Base-by-base conservation (phyloP, 2,113 vertebrate genomes). In the Trichomycterus rosablanca region DNA sequence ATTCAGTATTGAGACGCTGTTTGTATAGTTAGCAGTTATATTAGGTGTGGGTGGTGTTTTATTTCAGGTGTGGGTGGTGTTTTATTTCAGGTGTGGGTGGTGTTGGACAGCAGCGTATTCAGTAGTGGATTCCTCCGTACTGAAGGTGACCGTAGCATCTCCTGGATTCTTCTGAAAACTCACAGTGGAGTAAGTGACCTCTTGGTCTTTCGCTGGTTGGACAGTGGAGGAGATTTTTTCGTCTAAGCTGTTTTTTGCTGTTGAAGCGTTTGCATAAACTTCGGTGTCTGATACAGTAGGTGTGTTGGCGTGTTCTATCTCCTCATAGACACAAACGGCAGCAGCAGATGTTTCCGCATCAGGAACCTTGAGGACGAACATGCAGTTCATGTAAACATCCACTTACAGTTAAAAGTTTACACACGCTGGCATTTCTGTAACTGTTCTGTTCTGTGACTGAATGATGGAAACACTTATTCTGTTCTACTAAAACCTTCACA, bases 91-190 rank as follows among this genome's bases (percentile, higher is more conserved):
- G n/a, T n/a, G n/a, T 39, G 20, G 12, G n/a, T 12, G 10, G 35
- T 42, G 35, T 8, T 10, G 34, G 2, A 61, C 15, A 19, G 22
- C 28, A 46, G 34, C 46, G 4, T 62, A 49, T 22, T 60, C 44
- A 18, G 58, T 39, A 1, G 3, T 5, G 39, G 44, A 18, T 32
- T 51, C 23, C 16, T 30, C 24, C 12, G 51, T 28, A 42, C 37
- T 62, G 59, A 30, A 30, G 24, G 15, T 22, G 3, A 30, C 24
- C 42, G 23, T 16, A 24, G 10, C 3, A 30, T 43, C 23, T 22
- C 30, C 46, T 32, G 35, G 32, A 34, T 51, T 62, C 24, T 30
- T 52, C 45, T 20, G 15, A 48, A 51, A 52, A 40, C 11, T 51
- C 12, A 62, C 46, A 51, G 46, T 42, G 34, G 24, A 3, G 48